Conservation (phyloP, 1,140 invertebrate genomes). For the Caligus rogercresseyi region DNA sequence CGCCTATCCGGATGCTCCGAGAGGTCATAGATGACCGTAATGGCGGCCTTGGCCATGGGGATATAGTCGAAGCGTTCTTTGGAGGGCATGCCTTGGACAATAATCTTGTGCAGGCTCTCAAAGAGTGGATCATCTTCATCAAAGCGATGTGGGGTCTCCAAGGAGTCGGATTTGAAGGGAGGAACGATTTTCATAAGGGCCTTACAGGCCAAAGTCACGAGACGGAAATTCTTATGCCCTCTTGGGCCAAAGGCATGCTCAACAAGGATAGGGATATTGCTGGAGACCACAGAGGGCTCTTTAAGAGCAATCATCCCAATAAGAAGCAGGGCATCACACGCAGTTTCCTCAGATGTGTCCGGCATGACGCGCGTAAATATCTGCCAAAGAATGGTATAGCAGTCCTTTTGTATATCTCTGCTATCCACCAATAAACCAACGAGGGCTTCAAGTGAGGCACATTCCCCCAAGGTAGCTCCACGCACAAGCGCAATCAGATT, state of each 20-base stretch:
- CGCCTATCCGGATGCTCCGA: conserved; percentile 22
- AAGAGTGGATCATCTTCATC: conserved; percentile 39
- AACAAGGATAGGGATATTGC: conserved; percentile 40
- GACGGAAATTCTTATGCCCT: conserved; percentile 34
- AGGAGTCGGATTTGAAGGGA: conserved; percentile 24
- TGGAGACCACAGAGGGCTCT: conserved; percentile 35
- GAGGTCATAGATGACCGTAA: conserved; percentile 39
- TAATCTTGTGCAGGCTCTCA: conserved; percentile 29
- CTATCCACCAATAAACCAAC: conserved; percentile 39
- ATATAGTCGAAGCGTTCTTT: conserved; percentile 35
- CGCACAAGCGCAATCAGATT: conserved; percentile 42
- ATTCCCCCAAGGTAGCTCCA: conserved; percentile 39
- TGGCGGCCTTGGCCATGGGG: conserved; percentile 39
- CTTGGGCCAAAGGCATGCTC: conserved; percentile 37
- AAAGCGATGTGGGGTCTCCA: conserved; percentile 28
- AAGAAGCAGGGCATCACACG: conserved; percentile 46
- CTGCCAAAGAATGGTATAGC: conserved; percentile 51
- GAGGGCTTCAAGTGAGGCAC: conserved; percentile 48
- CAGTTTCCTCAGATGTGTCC: conserved; percentile 44
- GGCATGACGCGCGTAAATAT: conserved; percentile 55
- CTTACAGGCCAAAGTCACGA: conserved; percentile 40
- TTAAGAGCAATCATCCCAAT: conserved; percentile 47
- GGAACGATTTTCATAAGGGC: conserved; percentile 36
- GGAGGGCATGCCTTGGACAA: conserved; percentile 33
- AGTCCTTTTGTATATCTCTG: conserved; percentile 37